These are phyloP conservation scores for Xenopus laevis DNA, from an alignment of 2,113 vertebrate genomes.

Conservation along the genomic window DNA sequence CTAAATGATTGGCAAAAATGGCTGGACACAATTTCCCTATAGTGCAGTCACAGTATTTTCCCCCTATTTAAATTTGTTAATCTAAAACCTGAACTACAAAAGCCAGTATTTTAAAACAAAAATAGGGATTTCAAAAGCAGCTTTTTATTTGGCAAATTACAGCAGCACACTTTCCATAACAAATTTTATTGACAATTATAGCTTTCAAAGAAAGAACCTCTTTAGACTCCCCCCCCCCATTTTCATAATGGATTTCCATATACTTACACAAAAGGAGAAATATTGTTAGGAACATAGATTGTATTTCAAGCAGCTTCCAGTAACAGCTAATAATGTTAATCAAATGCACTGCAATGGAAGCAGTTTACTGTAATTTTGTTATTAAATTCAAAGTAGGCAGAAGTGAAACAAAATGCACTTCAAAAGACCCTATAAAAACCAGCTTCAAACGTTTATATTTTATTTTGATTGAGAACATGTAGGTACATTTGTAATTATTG, in stretches of 20 bases:
- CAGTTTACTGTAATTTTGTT: neutral
- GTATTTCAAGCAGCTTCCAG: too few relatives aligned
- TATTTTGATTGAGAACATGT: neutral
- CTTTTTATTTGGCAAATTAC: neutral
- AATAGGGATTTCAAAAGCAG: too few relatives aligned
- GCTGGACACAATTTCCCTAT: too few relatives aligned
- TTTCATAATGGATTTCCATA: conserved; percentile 15
- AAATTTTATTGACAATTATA: conserved; percentile 9
- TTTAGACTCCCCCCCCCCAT: too few relatives aligned
- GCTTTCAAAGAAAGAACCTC: neutral
- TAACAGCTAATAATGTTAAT: neutral
- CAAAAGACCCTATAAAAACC: too few relatives aligned
- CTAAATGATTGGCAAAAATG: too few relatives aligned
- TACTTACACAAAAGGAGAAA: conserved; percentile 43
- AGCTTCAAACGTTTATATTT: neutral
- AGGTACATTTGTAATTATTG: neutral
- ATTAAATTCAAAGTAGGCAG: neutral
- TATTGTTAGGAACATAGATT: conserved; percentile 46
- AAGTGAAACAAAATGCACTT: neutral
- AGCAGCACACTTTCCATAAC: conserved; percentile 9
- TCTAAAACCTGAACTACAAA: too few relatives aligned
- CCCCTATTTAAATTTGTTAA: too few relatives aligned
- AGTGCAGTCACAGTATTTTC: too few relatives aligned
- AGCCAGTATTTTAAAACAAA: too few relatives aligned
- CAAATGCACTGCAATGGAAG: neutral